A percentile compares a stretch with the other conserved stretches of the same genome.
phyloP scores from a whole-genome alignment of 1,140 invertebrate species.

The Scaptomyza hsui region DNA sequence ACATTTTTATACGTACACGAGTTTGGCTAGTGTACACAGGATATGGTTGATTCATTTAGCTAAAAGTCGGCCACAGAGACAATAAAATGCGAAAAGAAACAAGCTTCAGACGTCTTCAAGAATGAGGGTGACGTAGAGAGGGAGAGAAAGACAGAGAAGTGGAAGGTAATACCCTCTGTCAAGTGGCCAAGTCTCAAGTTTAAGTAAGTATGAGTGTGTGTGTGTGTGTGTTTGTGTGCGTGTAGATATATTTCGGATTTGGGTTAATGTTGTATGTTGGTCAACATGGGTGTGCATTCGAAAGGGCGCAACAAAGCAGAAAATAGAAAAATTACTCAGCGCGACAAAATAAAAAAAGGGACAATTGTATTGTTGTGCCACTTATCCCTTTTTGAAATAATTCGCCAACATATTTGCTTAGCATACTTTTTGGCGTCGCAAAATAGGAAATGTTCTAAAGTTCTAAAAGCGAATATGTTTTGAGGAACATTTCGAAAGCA shows the following conservation, averaged over 20 bases:
- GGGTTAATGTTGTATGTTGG: slow-evolving; percentile 77
- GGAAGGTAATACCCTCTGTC: slow-evolving; percentile 27
- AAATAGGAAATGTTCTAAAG: neutral
- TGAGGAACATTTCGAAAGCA: slow-evolving; percentile 4
- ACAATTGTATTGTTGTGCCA: slow-evolving; percentile 39
- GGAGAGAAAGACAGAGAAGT: neutral
- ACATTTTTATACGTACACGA: slow-evolving; percentile 25
- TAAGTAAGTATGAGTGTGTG: neutral
- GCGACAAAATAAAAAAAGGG: slow-evolving; percentile 43
- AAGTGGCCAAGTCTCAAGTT: slow-evolving; percentile 37
- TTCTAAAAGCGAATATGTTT: slow-evolving; percentile 9
- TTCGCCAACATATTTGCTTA: neutral
- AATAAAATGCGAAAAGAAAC: slow-evolving; percentile 50
- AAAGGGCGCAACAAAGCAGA: slow-evolving; percentile 77
- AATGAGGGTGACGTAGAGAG: slow-evolving; percentile 4
- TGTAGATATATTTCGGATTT: slow-evolving; percentile 67
- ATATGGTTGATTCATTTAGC: slow-evolving; percentile 70
- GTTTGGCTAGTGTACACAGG: slow-evolving; percentile 25
- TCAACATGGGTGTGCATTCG: slow-evolving; percentile 80
- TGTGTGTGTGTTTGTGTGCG: too few species aligned
- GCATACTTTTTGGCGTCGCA: neutral
- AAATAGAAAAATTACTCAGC: slow-evolving; percentile 80
- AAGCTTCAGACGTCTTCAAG: slow-evolving; percentile 27
- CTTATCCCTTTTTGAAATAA: slow-evolving; percentile 11
- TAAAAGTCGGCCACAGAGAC: slow-evolving; percentile 55